phyloP scores from a whole-genome alignment of 2,888 invertebrate genomes.

The Dryomyza anilis region DNA sequence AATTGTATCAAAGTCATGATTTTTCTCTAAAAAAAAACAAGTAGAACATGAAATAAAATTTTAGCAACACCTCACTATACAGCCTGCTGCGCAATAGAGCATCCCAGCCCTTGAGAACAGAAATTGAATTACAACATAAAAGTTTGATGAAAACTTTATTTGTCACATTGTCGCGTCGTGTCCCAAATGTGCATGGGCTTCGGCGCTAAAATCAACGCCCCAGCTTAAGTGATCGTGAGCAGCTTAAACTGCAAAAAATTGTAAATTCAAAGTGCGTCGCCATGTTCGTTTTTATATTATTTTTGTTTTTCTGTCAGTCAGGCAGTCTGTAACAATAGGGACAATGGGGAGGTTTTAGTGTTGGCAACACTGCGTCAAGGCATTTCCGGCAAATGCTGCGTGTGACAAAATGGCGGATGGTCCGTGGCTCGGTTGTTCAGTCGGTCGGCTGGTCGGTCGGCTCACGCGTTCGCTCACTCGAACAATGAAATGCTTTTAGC shows the following conservation, averaged over 20 bases:
- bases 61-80: too few relatives aligned
- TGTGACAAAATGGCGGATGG: conserved; percentile 18
- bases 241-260: conserved; percentile 19
- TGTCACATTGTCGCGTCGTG: not conserved
- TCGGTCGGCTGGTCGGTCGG: not conserved
- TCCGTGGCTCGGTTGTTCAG: not conserved
- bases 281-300: not conserved
- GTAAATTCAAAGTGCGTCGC: conserved; percentile 29
- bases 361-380: not conserved
- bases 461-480: not conserved
- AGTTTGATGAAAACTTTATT: conserved; percentile 17
- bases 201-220: conserved; percentile 43
- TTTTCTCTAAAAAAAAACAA: too few relatives aligned
- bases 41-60: too few relatives aligned
- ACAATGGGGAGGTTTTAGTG: not conserved
- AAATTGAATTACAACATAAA: conserved; percentile 15
- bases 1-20: conserved; percentile 1
- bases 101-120: not conserved
- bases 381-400: conserved; percentile 19
- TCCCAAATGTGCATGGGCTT: not conserved
- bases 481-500: conserved; percentile 35
- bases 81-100: not conserved
- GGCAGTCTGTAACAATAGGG: not conserved
- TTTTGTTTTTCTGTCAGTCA: not conserved
- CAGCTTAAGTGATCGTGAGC: conserved; percentile 32